Evolutionary conservation across 1,140 invertebrate species (phyloP).

Genomic region (Dinothrombium tinctorium): DNA sequence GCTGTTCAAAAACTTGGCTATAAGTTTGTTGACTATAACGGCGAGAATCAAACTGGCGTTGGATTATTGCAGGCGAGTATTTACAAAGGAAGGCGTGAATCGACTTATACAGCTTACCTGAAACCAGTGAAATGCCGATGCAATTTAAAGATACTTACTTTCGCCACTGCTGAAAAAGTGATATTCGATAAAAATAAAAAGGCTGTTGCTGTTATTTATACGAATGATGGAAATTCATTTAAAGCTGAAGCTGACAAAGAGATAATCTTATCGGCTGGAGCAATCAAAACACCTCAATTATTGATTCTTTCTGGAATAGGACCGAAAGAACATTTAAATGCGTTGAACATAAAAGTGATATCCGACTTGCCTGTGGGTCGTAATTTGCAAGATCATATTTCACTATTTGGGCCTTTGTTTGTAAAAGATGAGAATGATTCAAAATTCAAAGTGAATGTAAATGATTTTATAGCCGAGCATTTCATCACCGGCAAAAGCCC

Average conservation of each 20-base stretch:
- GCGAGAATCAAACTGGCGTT: background rate
- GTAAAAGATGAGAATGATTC: too few relatives aligned
- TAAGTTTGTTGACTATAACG: conserved; percentile 4
- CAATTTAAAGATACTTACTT: background rate
- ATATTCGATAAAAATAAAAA: background rate
- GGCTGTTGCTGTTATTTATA: background rate
- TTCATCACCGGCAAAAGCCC: too few relatives aligned
- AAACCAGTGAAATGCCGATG: background rate
- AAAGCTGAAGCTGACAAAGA: conserved; percentile 52
- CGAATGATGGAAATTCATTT: background rate
- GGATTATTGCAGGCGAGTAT: background rate
- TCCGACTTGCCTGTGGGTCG: conserved; percentile 22
- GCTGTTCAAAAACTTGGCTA: background rate
- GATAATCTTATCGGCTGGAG: conserved; percentile 58
- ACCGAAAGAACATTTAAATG: conserved; percentile 21
- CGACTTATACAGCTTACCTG: background rate
- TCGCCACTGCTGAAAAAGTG: background rate
- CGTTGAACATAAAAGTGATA: conserved; percentile 19
- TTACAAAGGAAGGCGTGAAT: background rate
- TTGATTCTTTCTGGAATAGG: conserved; percentile 76
- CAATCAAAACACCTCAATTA: conserved; percentile 67
- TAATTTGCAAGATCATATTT: conserved; percentile 25
- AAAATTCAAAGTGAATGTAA: too few relatives aligned
- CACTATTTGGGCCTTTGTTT: too few relatives aligned
- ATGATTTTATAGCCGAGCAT: too few relatives aligned